Evolutionary conservation across 2,888 invertebrate species (phyloP), one percentile per base, ranked within the genome.

Genomic region (Drosophila phalerata): DNA sequence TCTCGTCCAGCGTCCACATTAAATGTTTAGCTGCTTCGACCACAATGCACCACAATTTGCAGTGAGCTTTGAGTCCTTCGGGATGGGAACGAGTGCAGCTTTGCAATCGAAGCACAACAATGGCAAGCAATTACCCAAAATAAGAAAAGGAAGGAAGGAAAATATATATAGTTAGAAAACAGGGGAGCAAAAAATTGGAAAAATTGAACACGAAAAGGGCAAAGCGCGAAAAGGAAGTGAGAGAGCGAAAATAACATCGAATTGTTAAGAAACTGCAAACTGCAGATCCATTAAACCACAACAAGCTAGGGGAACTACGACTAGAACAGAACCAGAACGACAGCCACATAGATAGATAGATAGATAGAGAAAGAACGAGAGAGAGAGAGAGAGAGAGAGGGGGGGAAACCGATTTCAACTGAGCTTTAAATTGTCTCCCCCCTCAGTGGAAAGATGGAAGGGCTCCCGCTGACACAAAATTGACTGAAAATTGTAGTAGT

Each of bases 241-340:
- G 76, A 73, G 76, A 73, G 75, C 87, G 89, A 84, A 73, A 86
- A 88, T 80, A 84, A 84, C 88, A 78, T 87, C 72, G 85, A 79
- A 85, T 81, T 87, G 85, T 89, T 89, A 85, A 85, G 85, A 78
- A 88, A 84, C 84, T 84, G 85, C 83, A 81, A 86, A 89, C 85
- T 88, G 88, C 88, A 86, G 88, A 89, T 89, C 89, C 88, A 89
- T 86, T 89, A 89, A 86, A 88, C 85, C 85, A 82, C 85, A 86
- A 88, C 85, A 85, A 86, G 85, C 71, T 66, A 34, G 60, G 73
- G 71, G 67, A 60, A 47, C 60, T 45, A 37, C 55, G 61, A 61
- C 66, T 42, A 45, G 25, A 38, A 32, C 48, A 45, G 38, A 25
- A 30, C 60, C 10, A 56, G 34, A 34, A 17, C 2, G 10, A 19